These are phyloP conservation scores for Cybosia mesomella DNA, from an alignment of 2,888 invertebrate genomes.

Conservation along the genomic window DNA sequence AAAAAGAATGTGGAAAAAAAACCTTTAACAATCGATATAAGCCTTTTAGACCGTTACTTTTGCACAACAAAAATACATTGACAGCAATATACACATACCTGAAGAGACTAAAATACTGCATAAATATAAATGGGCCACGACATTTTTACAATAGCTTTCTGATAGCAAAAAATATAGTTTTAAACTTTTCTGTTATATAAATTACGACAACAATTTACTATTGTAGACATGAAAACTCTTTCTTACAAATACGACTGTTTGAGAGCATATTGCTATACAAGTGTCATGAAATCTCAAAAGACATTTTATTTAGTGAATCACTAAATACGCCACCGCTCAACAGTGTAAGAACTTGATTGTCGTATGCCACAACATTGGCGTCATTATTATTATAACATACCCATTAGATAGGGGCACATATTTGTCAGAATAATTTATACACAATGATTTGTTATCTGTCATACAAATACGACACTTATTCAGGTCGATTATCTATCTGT, in stretches of 20 bases:
- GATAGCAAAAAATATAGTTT: conserved; percentile 1
- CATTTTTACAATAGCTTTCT: conserved; percentile 8
- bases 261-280: background rate
- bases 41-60: conserved; percentile 35
- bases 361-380: background rate
- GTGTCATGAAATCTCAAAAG: background rate
- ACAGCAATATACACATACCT: conserved; percentile 30
- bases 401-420: conserved; percentile 11
- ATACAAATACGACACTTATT: conserved; percentile 16
- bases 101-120: conserved; percentile 17
- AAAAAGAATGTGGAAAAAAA: background rate
- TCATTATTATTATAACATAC: background rate
- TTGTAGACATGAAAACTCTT: background rate
- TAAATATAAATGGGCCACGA: conserved; percentile 19
- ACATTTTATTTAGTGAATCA: background rate
- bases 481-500: conserved; percentile 18
- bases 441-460: conserved; percentile 8
- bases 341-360: conserved; percentile 6
- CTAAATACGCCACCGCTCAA: background rate
- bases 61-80: conserved; percentile 32
- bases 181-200: background rate
- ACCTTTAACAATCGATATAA: background rate
- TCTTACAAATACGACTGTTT: background rate
- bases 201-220: conserved; percentile 5
- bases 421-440: conserved; percentile 10